These are phyloP conservation scores for Conops quadrifasciatus DNA, from an alignment of 2,888 invertebrate species.

Conservation along the genomic window DNA sequence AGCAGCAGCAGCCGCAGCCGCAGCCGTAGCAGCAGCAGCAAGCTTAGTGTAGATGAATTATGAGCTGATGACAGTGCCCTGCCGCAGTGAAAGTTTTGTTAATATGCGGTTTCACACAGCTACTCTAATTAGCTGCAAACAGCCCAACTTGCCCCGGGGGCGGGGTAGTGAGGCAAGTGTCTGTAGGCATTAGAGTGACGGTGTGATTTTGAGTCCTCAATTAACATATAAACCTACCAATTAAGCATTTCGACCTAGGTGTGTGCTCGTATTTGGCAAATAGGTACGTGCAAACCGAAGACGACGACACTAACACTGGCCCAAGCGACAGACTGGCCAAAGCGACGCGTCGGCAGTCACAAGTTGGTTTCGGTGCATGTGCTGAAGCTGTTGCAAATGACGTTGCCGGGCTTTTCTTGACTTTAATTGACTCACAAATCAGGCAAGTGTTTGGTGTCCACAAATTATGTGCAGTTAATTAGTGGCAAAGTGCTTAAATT, in stretches of 20 bases:
- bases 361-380: neutral
- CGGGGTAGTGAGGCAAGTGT: too few relatives aligned
- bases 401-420: conserved; percentile 52
- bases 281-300: conserved; percentile 10
- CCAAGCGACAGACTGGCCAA: conserved; percentile 35
- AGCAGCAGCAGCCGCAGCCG: too few relatives aligned
- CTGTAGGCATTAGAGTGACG: neutral
- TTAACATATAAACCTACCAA: conserved; percentile 39
- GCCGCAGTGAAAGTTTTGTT: conserved; percentile 41
- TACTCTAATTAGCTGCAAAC: conserved; percentile 58
- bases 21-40: too few relatives aligned
- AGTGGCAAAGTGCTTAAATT: conserved; percentile 43
- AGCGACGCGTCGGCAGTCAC: neutral
- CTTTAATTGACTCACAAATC: conserved; percentile 64
- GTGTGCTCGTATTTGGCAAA: neutral
- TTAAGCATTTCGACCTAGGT: conserved; percentile 20
- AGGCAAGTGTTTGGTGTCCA: conserved; percentile 58
- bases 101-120: conserved; percentile 59
- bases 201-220: conserved; percentile 24
- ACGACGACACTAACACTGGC: neutral
- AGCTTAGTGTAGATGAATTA: too few relatives aligned
- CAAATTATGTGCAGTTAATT: conserved; percentile 56
- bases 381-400: conserved; percentile 15
- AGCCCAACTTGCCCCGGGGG: conserved; percentile 27
- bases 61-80: neutral